Evolutionary conservation across 2,888 invertebrate genomes (phyloP), one percentile per base, ranked within the genome.

Genomic region (Aspidapion aeneum): DNA sequence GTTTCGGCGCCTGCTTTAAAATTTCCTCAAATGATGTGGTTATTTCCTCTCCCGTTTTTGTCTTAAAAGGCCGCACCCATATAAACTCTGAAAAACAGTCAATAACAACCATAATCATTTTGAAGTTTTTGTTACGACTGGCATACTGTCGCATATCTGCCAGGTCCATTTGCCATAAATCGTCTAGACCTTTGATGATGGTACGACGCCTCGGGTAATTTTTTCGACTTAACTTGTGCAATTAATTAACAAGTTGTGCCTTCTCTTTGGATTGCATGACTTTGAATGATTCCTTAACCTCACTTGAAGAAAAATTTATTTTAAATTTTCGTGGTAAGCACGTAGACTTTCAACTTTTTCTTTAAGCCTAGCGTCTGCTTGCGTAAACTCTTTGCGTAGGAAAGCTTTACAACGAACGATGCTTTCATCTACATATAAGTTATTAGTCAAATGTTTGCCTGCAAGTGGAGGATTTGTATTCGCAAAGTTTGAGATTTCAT

Each of bases 31-130:
- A 17, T 48, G 48, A 5, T 52, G 3, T n/a, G 17, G 7, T 7
- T 52, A 52, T 19, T n/a, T 52, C 52, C 3, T 18, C 17, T 17
- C 7, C 52, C n/a, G 52, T 52, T n/a, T 52, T 5, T 17, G 17
- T 52, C n/a, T 52, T 52, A 17, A n/a, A n/a, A 5, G 77, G 73
- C 35, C 68, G 61, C 35, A 70, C 72, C 56, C 21, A 56, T n/a
- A 18, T 21, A 56, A 7, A 56, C 18, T 56, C 18, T 56, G 56
- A 56, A 20, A 20, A 56, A 18, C 56, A 56, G 18, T 56, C 56
- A 21, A 56, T 56, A 19, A 56, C 56, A 5, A 56, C 19, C n/a
- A 54, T 7, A 54, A 54, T 12, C 7, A 12, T 12, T 54, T 17
- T 9, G 17, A 9, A 12, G 18, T 54, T 16, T n/a, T n/a, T n/a